These are phyloP conservation scores for Anguilla rostrata DNA, from an alignment of 2,113 vertebrate species.

Conservation along the genomic window DNA sequence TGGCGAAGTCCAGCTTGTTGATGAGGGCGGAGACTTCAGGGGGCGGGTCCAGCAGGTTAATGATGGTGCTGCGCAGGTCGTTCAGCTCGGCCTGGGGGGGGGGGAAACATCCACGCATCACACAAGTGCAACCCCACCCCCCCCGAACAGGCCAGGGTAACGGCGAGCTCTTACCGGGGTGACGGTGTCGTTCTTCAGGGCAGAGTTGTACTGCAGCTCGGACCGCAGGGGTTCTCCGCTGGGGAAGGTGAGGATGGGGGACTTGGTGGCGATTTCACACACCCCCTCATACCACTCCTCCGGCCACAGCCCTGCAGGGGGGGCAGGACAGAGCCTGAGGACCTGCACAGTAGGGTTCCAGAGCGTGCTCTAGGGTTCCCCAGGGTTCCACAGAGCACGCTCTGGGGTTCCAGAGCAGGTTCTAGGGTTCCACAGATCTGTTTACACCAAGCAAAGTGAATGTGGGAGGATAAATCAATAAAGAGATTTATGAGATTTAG, in stretches of 20 bases:
- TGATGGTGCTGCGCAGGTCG: conserved; percentile 90
- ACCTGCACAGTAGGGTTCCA: too few relatives aligned
- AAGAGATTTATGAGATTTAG: too few relatives aligned
- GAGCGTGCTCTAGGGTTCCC: too few relatives aligned
- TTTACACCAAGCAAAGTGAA: too few relatives aligned
- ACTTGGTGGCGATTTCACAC: conserved; percentile 97
- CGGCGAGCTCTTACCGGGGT: conserved; percentile 76
- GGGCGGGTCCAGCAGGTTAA: conserved; percentile 92
- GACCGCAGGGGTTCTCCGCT: conserved; percentile 94
- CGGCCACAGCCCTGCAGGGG: conserved; percentile 86
- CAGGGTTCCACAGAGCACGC: too few relatives aligned
- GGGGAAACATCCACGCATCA: neutral
- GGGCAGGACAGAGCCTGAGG: neutral
- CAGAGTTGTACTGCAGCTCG: conserved; percentile 97
- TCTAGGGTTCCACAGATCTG: too few relatives aligned
- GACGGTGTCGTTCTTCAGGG: conserved; percentile 96
- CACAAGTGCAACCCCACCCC: too few relatives aligned
- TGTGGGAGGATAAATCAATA: too few relatives aligned
- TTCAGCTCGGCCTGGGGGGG: conserved; percentile 83
- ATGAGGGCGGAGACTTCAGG: conserved; percentile 90
- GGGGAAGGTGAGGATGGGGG: conserved; percentile 91
- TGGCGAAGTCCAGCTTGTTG: conserved; percentile 97
- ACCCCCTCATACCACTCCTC: conserved; percentile 98
- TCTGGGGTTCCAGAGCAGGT: too few relatives aligned
- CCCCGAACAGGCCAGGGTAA: too few relatives aligned